Conservation (phyloP, 2,113 vertebrate species). For the Dolichotis patagonum region DNA sequence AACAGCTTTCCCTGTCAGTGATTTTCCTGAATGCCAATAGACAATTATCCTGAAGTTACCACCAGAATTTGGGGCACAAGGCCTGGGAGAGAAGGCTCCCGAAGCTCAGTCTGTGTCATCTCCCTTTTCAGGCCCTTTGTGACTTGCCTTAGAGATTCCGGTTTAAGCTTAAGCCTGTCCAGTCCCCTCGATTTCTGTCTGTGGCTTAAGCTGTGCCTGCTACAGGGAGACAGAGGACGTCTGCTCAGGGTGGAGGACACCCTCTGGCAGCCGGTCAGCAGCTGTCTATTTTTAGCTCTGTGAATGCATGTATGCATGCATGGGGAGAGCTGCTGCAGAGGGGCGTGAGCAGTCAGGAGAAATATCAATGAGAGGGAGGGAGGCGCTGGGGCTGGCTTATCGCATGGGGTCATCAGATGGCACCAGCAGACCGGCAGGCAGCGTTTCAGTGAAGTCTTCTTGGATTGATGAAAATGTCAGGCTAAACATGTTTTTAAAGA, state of each 20-base stretch:
- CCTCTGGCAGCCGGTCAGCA: constrained; percentile 54
- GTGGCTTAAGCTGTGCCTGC: constrained; percentile 5
- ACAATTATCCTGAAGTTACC: constrained; percentile 72
- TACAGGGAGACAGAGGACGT: background rate
- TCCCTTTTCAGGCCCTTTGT: background rate
- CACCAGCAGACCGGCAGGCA: constrained; percentile 6
- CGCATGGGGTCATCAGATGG: constrained; percentile 84
- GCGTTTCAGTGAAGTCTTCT: constrained; percentile 67
- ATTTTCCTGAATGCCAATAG: constrained; percentile 80
- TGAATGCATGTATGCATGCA: constrained; percentile 31
- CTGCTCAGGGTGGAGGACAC: constrained; percentile 43
- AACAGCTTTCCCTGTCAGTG: constrained; percentile 76
- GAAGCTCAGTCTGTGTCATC: background rate
- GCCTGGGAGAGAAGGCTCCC: background rate
- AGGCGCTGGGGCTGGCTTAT: constrained; percentile 56
- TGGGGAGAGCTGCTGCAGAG: constrained; percentile 64
- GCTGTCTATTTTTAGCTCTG: constrained; percentile 71
- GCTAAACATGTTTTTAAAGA: constrained; percentile 44
- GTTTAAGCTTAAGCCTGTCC: background rate
- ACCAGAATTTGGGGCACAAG: background rate
- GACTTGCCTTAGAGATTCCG: constrained; percentile 45
- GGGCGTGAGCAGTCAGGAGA: constrained; percentile 71
- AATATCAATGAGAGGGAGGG: constrained; percentile 70
- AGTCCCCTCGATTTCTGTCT: background rate
- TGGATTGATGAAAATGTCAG: constrained; percentile 69